Conservation (phyloP, 1,140 invertebrate species). For the Caenorhabditis latens region DNA sequence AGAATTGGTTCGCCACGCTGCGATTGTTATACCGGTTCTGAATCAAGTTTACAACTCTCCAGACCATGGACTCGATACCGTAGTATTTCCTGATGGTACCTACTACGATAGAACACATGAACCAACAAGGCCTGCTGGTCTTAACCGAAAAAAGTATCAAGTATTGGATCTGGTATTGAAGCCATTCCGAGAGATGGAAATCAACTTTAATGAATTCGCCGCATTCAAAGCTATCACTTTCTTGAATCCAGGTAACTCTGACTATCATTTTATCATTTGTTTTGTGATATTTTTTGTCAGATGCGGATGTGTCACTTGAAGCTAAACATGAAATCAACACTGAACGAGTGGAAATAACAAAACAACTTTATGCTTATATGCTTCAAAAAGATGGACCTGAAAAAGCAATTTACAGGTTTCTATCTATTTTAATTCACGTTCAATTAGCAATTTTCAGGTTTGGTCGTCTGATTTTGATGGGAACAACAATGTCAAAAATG, state of each 20-base stretch:
- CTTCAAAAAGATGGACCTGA: slow-evolving; percentile 27
- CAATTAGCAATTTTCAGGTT: not conserved
- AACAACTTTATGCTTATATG: slow-evolving; percentile 28
- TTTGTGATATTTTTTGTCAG: slow-evolving; percentile 8
- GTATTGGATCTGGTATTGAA: slow-evolving; percentile 26
- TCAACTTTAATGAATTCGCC: slow-evolving; percentile 15
- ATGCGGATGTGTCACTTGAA: slow-evolving; percentile 43
- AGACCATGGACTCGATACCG: slow-evolving; percentile 33
- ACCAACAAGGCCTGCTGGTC: slow-evolving; percentile 37
- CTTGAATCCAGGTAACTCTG: slow-evolving; percentile 68
- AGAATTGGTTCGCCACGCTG: slow-evolving; percentile 37
- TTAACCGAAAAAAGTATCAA: slow-evolving; percentile 29
- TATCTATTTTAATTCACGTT: not conserved
- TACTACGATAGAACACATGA: slow-evolving; percentile 44
- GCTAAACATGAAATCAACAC: slow-evolving; percentile 12
- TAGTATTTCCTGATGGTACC: slow-evolving; percentile 25
- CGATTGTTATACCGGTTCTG: slow-evolving; percentile 20
- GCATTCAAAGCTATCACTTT: slow-evolving; percentile 49
- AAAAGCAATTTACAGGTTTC: slow-evolving; percentile 18
- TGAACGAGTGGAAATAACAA: slow-evolving; percentile 9
- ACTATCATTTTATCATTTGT: slow-evolving; percentile 49
- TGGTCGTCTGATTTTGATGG: slow-evolving; percentile 31
- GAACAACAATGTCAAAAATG: slow-evolving; percentile 47
- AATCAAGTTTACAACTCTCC: slow-evolving; percentile 44
- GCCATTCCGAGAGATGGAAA: slow-evolving; percentile 29